Evolutionary conservation across 2,797 vertebrate species (phyloP).

Genomic region (Alauda arvensis): DNA sequence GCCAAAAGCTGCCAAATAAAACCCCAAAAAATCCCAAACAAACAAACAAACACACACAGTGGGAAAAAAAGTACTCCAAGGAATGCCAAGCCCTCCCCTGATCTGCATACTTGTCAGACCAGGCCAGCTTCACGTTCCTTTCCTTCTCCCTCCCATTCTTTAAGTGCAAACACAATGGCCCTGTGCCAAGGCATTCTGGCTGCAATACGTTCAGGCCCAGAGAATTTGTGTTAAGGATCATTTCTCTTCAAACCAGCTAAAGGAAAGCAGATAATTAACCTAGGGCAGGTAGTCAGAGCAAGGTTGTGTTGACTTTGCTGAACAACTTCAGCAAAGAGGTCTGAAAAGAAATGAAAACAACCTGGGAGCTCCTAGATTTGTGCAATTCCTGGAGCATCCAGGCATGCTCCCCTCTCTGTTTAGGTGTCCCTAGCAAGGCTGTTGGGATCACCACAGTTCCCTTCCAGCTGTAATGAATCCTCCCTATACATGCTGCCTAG

Average conservation of each 20-base stretch:
- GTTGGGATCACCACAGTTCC: neutral
- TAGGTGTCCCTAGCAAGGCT: neutral
- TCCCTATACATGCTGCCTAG: neutral
- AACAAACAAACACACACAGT: neutral
- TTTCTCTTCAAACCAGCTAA: conserved; percentile 1
- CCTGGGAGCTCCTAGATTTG: neutral
- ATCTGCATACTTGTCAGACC: conserved; percentile 27
- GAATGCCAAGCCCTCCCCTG: conserved; percentile 38
- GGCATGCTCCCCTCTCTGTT: neutral
- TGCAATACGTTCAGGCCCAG: neutral
- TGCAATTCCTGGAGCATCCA: neutral
- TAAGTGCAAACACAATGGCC: neutral
- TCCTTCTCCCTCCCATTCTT: conserved; percentile 2
- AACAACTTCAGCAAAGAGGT: neutral
- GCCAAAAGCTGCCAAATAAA: neutral
- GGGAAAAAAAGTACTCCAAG: neutral
- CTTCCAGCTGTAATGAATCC: conserved; percentile 5
- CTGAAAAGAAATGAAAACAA: neutral
- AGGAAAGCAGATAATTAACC: conserved; percentile 52
- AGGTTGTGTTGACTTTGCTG: neutral
- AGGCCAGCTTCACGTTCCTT: conserved; percentile 29
- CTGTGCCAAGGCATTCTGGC: neutral
- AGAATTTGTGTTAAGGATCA: neutral
- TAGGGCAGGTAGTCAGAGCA: neutral
- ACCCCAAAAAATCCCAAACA: no score